These are phyloP conservation scores for Gorsachius goisagi DNA, from an alignment of 2,113 vertebrate species.

Conservation along the genomic window DNA sequence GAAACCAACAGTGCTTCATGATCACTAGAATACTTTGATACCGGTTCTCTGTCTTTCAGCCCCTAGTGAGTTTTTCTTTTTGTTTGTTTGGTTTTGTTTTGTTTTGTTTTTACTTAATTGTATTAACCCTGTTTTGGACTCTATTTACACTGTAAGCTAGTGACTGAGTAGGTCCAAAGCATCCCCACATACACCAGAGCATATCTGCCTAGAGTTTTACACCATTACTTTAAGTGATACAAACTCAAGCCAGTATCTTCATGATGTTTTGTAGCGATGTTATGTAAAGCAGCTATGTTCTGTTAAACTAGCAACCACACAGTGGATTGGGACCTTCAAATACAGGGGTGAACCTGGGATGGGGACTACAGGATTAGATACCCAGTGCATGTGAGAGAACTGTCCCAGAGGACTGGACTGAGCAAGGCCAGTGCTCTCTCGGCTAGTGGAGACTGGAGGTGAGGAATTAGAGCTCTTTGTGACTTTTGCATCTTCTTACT, in stretches of 20 bases:
- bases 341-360: background rate
- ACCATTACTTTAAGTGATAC: background rate
- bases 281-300: background rate
- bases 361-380: background rate
- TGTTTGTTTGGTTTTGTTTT: background rate
- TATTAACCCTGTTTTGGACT: background rate
- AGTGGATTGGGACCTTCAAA: background rate
- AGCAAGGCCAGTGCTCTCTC: accelerated
- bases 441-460: background rate
- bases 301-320: background rate
- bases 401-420: background rate
- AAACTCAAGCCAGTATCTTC: background rate
- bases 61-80: background rate
- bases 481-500: background rate
- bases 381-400: background rate
- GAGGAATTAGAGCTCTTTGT: background rate
- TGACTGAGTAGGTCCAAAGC: background rate
- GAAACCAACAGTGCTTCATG: background rate
- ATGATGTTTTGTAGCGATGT: background rate
- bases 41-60: background rate
- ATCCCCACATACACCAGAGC: background rate
- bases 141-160: background rate
- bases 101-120: background rate
- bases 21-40: background rate
- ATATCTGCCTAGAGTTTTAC: background rate